phyloP scores from a whole-genome alignment of 2,888 invertebrate genomes.

The Trachelus troglodyta region DNA sequence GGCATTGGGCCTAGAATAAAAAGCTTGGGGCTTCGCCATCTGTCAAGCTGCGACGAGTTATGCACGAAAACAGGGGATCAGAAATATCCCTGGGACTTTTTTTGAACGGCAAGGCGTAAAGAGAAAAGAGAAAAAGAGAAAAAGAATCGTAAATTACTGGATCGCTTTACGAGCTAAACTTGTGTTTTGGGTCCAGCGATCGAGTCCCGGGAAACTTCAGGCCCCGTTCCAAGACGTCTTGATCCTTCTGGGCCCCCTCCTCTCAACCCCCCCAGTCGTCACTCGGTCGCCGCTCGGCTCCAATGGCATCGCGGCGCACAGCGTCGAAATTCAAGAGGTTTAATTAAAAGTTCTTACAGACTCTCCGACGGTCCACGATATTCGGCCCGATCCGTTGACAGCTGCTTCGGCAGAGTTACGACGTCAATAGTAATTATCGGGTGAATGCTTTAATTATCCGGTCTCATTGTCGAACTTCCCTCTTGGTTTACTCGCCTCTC shows the following conservation, averaged over 20 bases:
- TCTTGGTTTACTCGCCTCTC: background rate
- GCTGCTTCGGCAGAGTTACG: constrained; percentile 30
- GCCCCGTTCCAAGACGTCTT: too few relatives aligned
- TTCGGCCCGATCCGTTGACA: constrained; percentile 28
- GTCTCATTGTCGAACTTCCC: constrained; percentile 18
- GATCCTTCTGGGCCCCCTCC: too few relatives aligned
- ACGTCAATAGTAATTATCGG: constrained; percentile 50
- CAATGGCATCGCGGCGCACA: too few relatives aligned
- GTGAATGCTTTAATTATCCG: constrained; percentile 49
- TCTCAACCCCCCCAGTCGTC: too few relatives aligned
- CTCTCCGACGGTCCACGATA: background rate
- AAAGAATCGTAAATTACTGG: background rate
- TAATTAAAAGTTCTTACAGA: constrained; percentile 35
- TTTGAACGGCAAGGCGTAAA: too few relatives aligned
- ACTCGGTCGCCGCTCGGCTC: too few relatives aligned
- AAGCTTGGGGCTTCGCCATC: constrained; percentile 29
- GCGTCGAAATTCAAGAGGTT: constrained; percentile 34
- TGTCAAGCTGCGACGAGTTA: constrained; percentile 28
- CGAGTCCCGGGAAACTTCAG: too few relatives aligned
- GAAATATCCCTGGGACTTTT: background rate
- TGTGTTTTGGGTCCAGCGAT: too few relatives aligned
- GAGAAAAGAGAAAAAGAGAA: constrained; percentile 2
- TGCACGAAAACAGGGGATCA: background rate
- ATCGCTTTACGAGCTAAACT: too few relatives aligned
- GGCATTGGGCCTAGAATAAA: constrained; percentile 22